Base-by-base conservation (phyloP, 2,113 vertebrate species). In the Nothobranchius kuhntae region DNA sequence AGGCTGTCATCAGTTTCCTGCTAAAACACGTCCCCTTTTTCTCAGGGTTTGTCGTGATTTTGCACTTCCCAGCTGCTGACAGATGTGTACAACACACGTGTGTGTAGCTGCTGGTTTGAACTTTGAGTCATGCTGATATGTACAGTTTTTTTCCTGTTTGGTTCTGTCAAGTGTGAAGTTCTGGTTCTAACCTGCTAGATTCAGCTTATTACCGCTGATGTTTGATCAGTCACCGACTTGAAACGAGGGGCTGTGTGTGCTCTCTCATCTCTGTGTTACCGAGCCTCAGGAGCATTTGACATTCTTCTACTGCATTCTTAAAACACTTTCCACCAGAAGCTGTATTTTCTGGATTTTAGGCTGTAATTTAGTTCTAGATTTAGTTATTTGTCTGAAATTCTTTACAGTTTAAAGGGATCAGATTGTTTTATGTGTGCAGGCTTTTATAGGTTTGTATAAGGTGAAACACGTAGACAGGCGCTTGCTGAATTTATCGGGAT, bases 161-260 rank as follows among this genome's bases (percentile, higher is more conserved):
- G 0, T 45, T 50, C 55, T 56, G 6, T 55, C 42, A 50, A 52
- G 73, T 58, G 48, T 78, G 55, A 47, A 70, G 46, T 58, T 17
- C 11, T 35, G 12, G 42, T 52, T 47, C 9, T 26, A 58, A 71
- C 58, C 42, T 26, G 11, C 36, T 60, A 53, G n/a, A 61, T 52
- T 71, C 7, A 40, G 21, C 0, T 66, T 51, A 26, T 4, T 68
- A 35, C n/a, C 24, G 55, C 48, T 54, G 44, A 38, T 66, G 61
- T 40, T 69, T 68, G 58, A 56, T 67, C 45, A 78, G 68, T 76
- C 71, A 57, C 13, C 60, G 61, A 56, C 51, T 77, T 64, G 9
- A 65, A 75, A 55, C 65, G 48, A 6, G 1, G 46, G 45, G 45
- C 38, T 0, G 44, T 0, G 44, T 14, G 24, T 58, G 55, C 58